Conservation (phyloP, 2,113 vertebrate species). For the Prolemur simus region DNA sequence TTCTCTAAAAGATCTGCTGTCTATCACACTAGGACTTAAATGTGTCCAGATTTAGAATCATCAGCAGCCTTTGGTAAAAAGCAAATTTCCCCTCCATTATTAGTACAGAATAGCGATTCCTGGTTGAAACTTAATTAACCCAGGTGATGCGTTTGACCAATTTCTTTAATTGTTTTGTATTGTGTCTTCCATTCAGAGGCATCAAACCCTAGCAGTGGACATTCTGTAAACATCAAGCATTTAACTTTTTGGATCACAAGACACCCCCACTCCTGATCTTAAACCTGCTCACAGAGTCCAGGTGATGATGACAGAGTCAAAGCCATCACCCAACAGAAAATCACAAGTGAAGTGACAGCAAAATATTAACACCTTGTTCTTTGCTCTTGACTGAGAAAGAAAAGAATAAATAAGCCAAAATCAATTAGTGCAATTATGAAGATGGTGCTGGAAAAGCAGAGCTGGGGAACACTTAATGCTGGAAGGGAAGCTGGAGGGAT, state of each 20-base stretch:
- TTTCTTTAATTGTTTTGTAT: neutral
- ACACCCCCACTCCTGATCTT: neutral
- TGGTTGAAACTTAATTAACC: neutral
- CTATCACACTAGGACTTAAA: neutral
- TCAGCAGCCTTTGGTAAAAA: neutral
- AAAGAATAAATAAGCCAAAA: neutral
- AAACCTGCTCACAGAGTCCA: neutral
- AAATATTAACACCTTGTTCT: neutral
- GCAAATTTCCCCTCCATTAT: neutral
- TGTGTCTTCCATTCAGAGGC: accelerated
- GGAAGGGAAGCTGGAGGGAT: neutral
- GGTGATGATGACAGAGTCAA: neutral
- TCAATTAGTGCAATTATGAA: neutral
- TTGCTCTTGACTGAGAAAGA: neutral
- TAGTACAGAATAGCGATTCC: neutral
- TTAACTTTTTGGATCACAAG: neutral
- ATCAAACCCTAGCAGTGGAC: neutral
- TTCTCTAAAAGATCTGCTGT: neutral
- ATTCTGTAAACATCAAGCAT: neutral
- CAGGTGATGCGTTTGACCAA: neutral
- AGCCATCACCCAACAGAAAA: neutral
- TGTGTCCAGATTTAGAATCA: neutral
- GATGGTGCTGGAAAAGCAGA: neutral
- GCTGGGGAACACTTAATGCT: neutral
- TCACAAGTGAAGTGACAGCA: neutral